Conservation (phyloP, 1,140 invertebrate species). For the Bombus breviceps region DNA sequence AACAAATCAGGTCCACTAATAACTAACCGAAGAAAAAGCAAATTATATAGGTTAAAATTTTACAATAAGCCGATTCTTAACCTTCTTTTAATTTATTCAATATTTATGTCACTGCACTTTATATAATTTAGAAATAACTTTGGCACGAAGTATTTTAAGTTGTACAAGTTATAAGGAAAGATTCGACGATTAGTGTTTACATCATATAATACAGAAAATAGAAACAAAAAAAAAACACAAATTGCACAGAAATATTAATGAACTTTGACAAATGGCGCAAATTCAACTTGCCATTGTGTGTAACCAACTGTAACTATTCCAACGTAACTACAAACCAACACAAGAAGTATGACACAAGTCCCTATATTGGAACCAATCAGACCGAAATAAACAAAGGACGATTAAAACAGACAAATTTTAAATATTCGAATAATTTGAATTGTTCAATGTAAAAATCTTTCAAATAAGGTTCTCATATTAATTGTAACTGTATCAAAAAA, state of each 20-base stretch:
- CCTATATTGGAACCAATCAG: not conserved
- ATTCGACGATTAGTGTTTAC: not conserved
- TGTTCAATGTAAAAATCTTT: not conserved
- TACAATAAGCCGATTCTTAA: conserved; percentile 17
- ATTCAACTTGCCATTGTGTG: not conserved
- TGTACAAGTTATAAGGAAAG: conserved; percentile 16
- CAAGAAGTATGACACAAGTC: not conserved
- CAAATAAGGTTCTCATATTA: not conserved
- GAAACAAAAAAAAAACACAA: conserved; percentile 4
- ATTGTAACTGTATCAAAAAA: not conserved
- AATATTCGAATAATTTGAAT: not conserved
- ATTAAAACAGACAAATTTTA: not conserved
- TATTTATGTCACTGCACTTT: not conserved
- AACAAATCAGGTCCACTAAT: not conserved
- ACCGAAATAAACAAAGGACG: not conserved
- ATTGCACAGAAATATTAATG: not conserved
- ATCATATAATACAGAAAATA: not conserved
- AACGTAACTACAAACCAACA: not conserved
- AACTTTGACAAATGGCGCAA: not conserved
- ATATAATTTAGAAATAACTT: not conserved
- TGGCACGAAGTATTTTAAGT: not conserved
- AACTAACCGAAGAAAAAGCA: conserved; percentile 30
- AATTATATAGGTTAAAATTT: conserved; percentile 27
- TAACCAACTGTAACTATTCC: not conserved
- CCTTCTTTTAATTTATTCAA: not conserved